A percentile compares a stretch with the other conserved stretches of the same genome.
Evolutionary conservation across 2,113 vertebrate species (phyloP).

Genomic region (Neolamprologus cancellatus): DNA sequence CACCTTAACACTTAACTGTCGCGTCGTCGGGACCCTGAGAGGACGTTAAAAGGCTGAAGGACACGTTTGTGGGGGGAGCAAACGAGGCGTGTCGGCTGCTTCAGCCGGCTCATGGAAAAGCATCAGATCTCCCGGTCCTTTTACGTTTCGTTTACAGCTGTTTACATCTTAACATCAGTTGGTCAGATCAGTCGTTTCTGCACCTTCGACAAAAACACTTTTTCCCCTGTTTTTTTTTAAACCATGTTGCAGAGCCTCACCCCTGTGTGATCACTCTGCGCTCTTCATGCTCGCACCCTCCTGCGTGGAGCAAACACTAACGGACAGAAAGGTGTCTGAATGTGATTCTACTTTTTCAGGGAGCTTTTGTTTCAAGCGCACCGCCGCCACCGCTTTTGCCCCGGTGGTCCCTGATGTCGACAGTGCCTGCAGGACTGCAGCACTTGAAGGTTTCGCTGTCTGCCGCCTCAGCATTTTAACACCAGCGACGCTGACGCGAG

Average conservation of each 20-base stretch:
- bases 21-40: not conserved
- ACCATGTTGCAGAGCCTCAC: not conserved
- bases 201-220: not conserved
- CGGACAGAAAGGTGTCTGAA: not conserved
- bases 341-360: slow-evolving; percentile 19
- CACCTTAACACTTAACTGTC: slow-evolving; percentile 13
- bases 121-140: not conserved
- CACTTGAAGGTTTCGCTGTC: not conserved
- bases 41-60: not conserved
- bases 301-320: not conserved
- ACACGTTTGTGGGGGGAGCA: not conserved
- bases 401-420: not conserved
- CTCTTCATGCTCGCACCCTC: not conserved
- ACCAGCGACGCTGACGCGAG: not conserved
- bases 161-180: not conserved
- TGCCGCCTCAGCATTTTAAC: not conserved
- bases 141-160: slow-evolving; percentile 32
- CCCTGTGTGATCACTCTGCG: not conserved
- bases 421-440: not conserved
- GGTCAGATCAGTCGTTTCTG: not conserved
- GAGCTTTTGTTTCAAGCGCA: not conserved
- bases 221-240: not conserved
- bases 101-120: not conserved
- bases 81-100: not conserved
- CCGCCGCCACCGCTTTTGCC: not conserved